Base-by-base conservation (phyloP, 2,888 invertebrate genomes). In the Dolichopus griseipennis region DNA sequence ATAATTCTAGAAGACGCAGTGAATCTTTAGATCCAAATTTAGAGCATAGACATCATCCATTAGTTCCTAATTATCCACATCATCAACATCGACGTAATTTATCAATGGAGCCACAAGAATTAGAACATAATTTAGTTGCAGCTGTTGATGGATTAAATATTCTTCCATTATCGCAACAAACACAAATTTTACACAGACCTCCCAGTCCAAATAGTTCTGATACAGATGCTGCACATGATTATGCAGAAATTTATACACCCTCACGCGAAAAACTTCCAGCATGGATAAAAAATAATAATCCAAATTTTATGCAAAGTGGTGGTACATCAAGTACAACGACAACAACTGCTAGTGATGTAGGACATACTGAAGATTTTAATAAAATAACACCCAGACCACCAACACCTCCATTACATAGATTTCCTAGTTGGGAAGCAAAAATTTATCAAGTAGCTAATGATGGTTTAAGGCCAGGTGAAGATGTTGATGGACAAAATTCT, bases 381-480 rank as follows among this genome's bases (percentile, higher is more conserved):
- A 69, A 69, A 34, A 71, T 69, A 2, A 80, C 79, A 61, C 83
- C 84, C 3, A 83, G 87, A 72, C 91, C 95, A 0, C 95, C 95
- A 18, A 95, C 95, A 0, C 95, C 95, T 33, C 95, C 95, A 0
- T 81, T 95, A 68, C 95, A 96, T 79, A 85, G 95, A 77, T 93
- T 93, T 79, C 93, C 93, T 6, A 92, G 92, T 75, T 95, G 95
- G 95, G 95, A 96, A 81, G 95, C 94, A n/a, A 89, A 95, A 79
- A 95, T 96, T 75, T 96, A 96, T 81, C 94, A 95, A 85, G 92
- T 93, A 67, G 86, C 86, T 64, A 85, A 85, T 72, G 86, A 86
- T 77, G 86, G 86, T 0, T 76, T 86, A 61, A 79, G 84, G 72
- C 75, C 83, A 74, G 72, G 82, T 72, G 74, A 83, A 75, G 72